Evolutionary conservation across 2,113 vertebrate species (phyloP), one percentile per base, ranked within the genome.

Genomic region (Eupsittula cactorum): DNA sequence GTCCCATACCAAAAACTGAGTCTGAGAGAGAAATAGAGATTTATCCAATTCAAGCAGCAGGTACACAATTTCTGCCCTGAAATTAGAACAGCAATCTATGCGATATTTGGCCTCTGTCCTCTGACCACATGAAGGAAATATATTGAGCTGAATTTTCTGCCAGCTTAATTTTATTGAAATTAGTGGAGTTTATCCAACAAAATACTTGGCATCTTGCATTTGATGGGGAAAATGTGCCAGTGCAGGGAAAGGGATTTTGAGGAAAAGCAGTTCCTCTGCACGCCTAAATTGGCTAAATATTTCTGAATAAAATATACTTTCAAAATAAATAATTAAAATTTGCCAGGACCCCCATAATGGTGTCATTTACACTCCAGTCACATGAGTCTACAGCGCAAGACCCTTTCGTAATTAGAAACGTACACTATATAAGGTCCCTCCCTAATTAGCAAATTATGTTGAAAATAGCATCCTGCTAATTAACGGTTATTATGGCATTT

Each of bases 401-500:
- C 98, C 98, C 98, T 98, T 98, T 98, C 97, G 98, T 99, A 99
- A 99, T 99, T 99, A 99, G 98, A 98, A 98, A 98, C 91, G 98
- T 99, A 98, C 99, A 98, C 98, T 97, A 98, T 98, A 98, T 97
- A 98, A 97, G 98, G 98, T 98, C 97, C 97, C 98, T 98, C 98
- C 98, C 99, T 99, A 99, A 99, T 99, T 99, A 99, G 99, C 98
- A 99, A 99, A 99, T 99, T 99, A 99, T 98, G 98, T 99, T 98
- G 98, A 99, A 99, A 99, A 99, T 99, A 99, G 99, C 98, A 99
- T 99, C 98, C 98, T 98, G 98, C 98, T 99, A 99, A 99, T 99
- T 99, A 99, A 99, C 98, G 86, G 98, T 99, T 99, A 99, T 99
- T 99, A 99, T 98, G 99, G 98, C 99, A 99, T 99, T 99, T 99